Conservation (phyloP, 2,797 vertebrate species). For the Cheirogaleus major region DNA sequence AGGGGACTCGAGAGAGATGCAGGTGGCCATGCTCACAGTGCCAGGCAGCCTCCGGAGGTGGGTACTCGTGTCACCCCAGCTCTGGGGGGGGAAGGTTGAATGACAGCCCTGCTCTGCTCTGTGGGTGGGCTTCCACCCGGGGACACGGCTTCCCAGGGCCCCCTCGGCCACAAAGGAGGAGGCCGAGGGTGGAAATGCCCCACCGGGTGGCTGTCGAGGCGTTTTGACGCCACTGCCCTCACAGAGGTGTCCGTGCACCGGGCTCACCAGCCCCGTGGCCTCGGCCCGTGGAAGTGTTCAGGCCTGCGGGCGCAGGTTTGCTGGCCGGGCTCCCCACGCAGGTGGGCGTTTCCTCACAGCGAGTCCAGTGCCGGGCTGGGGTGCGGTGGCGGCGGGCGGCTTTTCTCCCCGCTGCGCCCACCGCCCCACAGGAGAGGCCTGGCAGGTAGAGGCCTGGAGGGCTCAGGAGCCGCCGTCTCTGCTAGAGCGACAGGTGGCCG, state of each 20-base stretch:
- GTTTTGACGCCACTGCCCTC: not conserved
- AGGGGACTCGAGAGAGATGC: not conserved
- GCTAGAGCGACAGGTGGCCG: too few species aligned
- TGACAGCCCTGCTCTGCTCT: not conserved
- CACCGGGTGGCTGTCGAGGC: not conserved
- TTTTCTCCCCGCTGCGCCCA: not conserved
- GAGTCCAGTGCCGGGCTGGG: not conserved
- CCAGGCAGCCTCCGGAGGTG: not conserved
- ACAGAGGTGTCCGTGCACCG: not conserved
- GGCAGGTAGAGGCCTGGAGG: too few species aligned
- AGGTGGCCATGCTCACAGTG: rapidly evolving
- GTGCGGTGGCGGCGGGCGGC: not conserved
- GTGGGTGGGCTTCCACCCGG: too few species aligned
- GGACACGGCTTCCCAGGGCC: not conserved
- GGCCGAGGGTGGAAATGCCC: not conserved
- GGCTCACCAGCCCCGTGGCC: not conserved
- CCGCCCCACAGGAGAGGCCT: too few species aligned
- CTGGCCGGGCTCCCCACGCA: not conserved
- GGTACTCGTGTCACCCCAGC: not conserved
- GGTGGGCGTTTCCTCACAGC: too few species aligned
- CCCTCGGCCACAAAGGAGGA: not conserved
- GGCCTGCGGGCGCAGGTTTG: not conserved
- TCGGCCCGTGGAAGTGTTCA: too few species aligned
- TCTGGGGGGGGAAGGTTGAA: not conserved
- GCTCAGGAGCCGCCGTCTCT: not conserved